phyloP scores from a whole-genome alignment of 2,797 vertebrate genomes.

The Chiroxiphia lanceolata region DNA sequence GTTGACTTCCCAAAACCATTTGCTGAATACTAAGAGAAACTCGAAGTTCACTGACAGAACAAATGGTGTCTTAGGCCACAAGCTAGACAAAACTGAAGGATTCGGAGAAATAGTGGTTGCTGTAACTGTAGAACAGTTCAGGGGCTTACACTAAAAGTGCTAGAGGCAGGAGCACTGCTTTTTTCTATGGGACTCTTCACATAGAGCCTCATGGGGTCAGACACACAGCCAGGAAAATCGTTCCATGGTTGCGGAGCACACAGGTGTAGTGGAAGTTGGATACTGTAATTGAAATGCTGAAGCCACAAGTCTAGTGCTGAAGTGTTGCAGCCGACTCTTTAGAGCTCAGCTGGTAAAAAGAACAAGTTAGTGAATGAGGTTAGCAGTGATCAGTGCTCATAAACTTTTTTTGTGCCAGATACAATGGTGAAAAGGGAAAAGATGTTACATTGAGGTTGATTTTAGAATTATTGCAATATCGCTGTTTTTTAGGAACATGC shows the following conservation, averaged over 20 bases:
- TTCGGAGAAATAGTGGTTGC: background rate
- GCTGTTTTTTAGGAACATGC: background rate
- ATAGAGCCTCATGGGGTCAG: background rate
- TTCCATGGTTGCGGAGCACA: accelerated
- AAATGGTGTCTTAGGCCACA: accelerated
- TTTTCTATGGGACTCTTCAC: background rate
- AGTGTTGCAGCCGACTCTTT: background rate
- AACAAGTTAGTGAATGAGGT: background rate
- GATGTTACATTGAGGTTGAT: background rate
- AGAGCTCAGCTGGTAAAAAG: background rate
- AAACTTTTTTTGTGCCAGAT: background rate
- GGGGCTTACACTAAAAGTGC: background rate
- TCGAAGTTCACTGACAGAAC: background rate
- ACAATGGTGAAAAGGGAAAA: background rate
- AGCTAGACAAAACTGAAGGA: background rate
- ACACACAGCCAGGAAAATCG: background rate
- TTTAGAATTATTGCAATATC: background rate
- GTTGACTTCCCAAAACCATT: background rate
- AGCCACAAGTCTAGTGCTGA: background rate
- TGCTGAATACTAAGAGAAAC: background rate
- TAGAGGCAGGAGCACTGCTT: background rate
- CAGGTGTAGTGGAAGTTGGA: background rate
- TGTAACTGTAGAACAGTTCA: background rate
- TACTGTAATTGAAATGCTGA: background rate
- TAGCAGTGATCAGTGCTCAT: background rate